These are phyloP conservation scores for Onychostruthus taczanowskii DNA, from an alignment of 2,113 vertebrate genomes.

Conservation along the genomic window DNA sequence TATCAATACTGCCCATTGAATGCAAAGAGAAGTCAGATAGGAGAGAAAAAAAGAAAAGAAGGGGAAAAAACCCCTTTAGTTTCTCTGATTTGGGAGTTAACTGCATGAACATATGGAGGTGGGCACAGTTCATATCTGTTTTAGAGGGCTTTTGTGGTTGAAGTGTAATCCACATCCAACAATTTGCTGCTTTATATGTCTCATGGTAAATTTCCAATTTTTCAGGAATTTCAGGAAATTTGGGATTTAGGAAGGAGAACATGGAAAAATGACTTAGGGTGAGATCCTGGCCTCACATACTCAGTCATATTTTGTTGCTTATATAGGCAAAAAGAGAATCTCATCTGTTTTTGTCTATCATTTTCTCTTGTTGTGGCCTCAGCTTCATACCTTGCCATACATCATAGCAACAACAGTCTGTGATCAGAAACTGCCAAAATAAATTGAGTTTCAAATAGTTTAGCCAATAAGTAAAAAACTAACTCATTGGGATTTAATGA, in stretches of 20 bases:
- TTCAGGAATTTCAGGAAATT: background rate
- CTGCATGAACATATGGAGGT: background rate
- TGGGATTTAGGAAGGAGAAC: background rate
- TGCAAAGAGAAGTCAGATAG: background rate
- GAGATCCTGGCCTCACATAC: background rate
- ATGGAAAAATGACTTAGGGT: accelerated
- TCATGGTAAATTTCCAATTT: background rate
- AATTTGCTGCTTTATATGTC: background rate
- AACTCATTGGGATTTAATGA: background rate
- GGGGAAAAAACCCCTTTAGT: background rate
- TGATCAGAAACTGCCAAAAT: background rate
- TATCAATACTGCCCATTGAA: background rate
- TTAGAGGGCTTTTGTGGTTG: background rate
- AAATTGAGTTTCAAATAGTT: background rate
- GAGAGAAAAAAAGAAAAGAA: background rate
- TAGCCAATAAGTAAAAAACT: background rate
- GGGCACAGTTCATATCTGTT: background rate
- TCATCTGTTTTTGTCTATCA: background rate
- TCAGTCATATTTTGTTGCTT: background rate
- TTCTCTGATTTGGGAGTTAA: background rate
- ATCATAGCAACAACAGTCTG: background rate
- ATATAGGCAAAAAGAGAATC: background rate
- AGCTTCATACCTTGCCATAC: background rate
- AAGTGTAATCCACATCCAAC: background rate
- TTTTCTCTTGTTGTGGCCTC: background rate